Evolutionary conservation across 2,113 vertebrate genomes (phyloP).

Genomic region (Serilophus lunatus): DNA sequence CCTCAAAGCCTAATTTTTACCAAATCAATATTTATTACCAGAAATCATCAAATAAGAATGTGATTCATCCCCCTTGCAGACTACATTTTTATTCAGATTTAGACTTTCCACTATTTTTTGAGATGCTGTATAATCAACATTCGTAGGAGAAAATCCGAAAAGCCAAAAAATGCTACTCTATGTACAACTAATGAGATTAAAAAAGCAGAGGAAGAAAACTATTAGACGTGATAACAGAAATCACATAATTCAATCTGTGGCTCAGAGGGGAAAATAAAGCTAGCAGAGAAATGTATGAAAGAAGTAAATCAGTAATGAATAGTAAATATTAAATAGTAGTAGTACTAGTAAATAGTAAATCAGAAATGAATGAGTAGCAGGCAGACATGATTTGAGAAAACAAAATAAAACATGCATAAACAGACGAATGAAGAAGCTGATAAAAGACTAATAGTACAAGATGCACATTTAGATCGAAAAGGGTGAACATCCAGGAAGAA

Average conservation of each 20-base stretch:
- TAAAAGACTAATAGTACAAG: neutral
- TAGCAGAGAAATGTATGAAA: neutral
- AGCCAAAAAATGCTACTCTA: neutral
- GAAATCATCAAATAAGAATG: neutral
- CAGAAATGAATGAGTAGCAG: neutral
- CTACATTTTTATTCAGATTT: neutral
- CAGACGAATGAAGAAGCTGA: neutral
- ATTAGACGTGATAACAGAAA: neutral
- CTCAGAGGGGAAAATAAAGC: neutral
- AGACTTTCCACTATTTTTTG: neutral
- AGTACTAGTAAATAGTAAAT: neutral
- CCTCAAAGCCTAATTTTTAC: neutral
- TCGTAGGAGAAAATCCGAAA: slow-evolving; percentile 39
- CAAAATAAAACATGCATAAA: neutral
- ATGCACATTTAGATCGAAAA: neutral
- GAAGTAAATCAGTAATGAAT: neutral
- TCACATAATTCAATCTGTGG: neutral
- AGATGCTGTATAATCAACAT: slow-evolving; percentile 31
- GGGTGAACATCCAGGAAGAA: neutral
- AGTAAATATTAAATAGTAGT: too few species aligned
- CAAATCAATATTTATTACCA: neutral
- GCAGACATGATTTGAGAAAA: neutral
- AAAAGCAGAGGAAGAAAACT: neutral
- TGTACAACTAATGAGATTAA: neutral
- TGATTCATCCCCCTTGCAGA: neutral